Conservation (phyloP, 2,888 invertebrate genomes). For the Carpatolechia fugitivella region DNA sequence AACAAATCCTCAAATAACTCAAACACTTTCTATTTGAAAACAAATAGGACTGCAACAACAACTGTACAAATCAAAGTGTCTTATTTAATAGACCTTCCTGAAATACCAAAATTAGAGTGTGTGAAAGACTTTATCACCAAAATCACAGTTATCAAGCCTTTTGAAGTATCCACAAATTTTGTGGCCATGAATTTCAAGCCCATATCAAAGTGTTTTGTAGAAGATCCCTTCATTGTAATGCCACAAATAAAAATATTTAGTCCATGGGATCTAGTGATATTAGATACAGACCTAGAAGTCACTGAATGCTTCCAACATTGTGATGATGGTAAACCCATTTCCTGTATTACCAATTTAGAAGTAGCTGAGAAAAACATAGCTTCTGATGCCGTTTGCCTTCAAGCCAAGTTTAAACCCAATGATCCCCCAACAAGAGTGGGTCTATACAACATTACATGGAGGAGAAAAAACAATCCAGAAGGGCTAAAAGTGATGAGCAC, state of each 20-base stretch:
- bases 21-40: constrained; percentile 79
- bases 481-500: constrained; percentile 72
- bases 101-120: constrained; percentile 69
- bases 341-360: constrained; percentile 58
- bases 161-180: constrained; percentile 83
- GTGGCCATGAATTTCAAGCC: constrained; percentile 82
- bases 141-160: constrained; percentile 83
- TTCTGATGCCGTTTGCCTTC: constrained; percentile 65
- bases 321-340: constrained; percentile 51
- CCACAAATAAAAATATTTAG: constrained; percentile 84
- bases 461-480: constrained; percentile 45
- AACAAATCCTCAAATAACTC: constrained; percentile 53
- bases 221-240: constrained; percentile 84
- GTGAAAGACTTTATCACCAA: constrained; percentile 80
- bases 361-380: constrained; percentile 65
- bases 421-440: constrained; percentile 65
- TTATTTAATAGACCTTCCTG: constrained; percentile 69
- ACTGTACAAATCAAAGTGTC: constrained; percentile 80
- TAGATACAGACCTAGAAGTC: constrained; percentile 82
- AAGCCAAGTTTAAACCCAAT: constrained; percentile 64
- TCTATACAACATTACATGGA: constrained; percentile 70
- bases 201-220: constrained; percentile 82
- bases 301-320: constrained; percentile 66
- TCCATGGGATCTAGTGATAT: constrained; percentile 84
- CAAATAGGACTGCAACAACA: constrained; percentile 80